A percentile compares a stretch with the other conserved stretches of the same genome.
Evolutionary conservation across 2,888 invertebrate genomes (phyloP).

Genomic region (Corythucha ciliata): DNA sequence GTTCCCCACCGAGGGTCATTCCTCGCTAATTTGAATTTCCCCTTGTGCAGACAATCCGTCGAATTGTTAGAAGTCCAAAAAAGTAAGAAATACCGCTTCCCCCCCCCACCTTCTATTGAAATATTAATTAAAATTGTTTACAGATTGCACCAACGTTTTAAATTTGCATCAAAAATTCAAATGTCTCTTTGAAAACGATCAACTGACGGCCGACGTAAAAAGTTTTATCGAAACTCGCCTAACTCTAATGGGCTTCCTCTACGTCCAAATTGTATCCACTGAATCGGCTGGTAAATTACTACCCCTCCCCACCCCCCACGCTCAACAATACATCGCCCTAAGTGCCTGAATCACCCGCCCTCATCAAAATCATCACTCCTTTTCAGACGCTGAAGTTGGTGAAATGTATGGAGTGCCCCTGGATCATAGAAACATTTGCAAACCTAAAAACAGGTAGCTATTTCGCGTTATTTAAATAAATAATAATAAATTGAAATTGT

Average conservation of each 20-base stretch:
- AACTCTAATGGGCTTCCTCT: constrained; percentile 64
- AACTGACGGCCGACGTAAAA: constrained; percentile 51
- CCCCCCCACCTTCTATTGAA: too few species aligned
- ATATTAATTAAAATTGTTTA: too few species aligned
- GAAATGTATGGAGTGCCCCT: constrained; percentile 61
- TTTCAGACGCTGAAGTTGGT: constrained; percentile 69
- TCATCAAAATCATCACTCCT: constrained; percentile 14
- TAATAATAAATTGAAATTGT: too few species aligned
- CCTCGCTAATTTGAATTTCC: constrained; percentile 62
- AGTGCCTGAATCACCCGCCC: too few species aligned
- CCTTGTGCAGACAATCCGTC: constrained; percentile 63
- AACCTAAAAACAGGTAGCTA: constrained; percentile 58
- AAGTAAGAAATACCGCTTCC: too few species aligned
- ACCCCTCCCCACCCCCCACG: too few species aligned
- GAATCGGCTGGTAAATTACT: constrained; percentile 71
- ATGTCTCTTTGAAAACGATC: constrained; percentile 46
- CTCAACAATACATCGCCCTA: too few species aligned
- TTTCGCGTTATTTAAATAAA: too few species aligned
- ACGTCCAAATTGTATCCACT: constrained; percentile 63
- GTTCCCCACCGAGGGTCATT: constrained; percentile 78
- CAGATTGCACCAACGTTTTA: constrained; percentile 61
- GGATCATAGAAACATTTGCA: constrained; percentile 79
- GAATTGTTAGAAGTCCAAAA: constrained; percentile 69
- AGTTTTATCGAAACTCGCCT: constrained; percentile 70
- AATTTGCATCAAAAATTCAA: constrained; percentile 56